A percentile compares a stretch with the other conserved stretches of the same genome.
phyloP scores from a whole-genome alignment of 2,113 vertebrate genomes.

The Micronisus gabar region DNA sequence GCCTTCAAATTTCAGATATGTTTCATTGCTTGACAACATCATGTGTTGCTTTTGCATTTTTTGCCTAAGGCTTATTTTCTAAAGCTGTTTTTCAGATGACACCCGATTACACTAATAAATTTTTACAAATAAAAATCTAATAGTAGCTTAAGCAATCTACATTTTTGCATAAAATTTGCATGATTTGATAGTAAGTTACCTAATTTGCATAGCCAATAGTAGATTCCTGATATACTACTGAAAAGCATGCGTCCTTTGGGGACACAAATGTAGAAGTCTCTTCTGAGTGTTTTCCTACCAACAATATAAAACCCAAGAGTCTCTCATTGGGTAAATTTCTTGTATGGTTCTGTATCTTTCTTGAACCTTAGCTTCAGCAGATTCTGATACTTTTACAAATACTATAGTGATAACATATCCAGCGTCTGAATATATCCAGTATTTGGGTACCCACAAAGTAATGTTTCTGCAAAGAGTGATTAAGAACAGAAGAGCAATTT shows the following conservation, averaged over 20 bases:
- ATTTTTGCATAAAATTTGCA: not conserved
- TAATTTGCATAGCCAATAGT: not conserved
- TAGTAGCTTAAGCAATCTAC: not conserved
- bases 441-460: not conserved
- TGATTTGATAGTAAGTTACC: not conserved
- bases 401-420: not conserved
- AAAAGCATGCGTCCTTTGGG: not conserved
- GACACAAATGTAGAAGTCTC: not conserved
- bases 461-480: constrained; percentile 22
- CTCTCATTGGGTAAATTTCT: not conserved
- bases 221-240: not conserved
- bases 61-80: not conserved
- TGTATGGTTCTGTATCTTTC: fast-evolving
- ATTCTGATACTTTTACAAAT: not conserved
- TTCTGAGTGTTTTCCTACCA: not conserved
- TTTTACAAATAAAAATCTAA: not conserved
- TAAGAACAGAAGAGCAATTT: not conserved
- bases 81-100: not conserved
- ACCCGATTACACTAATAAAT: not conserved
- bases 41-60: not conserved
- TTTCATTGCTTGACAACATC: not conserved
- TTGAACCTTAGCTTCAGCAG: not conserved
- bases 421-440: not conserved
- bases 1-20: not conserved
- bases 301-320: not conserved